Conservation (phyloP, 2,888 invertebrate species). For the Hemithea aestivaria region DNA sequence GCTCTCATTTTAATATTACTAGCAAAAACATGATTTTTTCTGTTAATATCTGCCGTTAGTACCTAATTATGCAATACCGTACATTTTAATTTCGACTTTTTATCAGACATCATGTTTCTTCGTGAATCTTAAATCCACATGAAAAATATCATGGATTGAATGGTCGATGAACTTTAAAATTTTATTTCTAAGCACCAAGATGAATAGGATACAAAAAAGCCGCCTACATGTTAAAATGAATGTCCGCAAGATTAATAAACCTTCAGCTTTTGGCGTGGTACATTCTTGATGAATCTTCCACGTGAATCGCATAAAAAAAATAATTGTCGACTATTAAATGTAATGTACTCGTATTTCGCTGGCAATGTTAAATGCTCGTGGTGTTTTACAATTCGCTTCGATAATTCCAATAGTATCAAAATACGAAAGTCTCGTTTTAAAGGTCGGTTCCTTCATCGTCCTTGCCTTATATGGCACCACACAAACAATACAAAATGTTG, state of each 20-base stretch:
- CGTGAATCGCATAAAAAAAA: neutral
- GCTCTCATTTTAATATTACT: too few relatives aligned
- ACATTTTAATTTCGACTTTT: too few relatives aligned
- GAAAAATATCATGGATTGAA: neutral
- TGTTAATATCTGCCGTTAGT: too few relatives aligned
- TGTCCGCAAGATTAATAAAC: slow-evolving; percentile 11
- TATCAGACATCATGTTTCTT: too few relatives aligned
- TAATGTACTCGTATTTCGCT: neutral
- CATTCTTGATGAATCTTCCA: slow-evolving; percentile 6
- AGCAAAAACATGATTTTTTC: too few relatives aligned
- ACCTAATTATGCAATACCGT: too few relatives aligned
- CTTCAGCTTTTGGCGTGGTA: slow-evolving; percentile 2
- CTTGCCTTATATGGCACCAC: slow-evolving; percentile 62
- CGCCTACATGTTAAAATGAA: slow-evolving; percentile 13
- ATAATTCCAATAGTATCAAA: slow-evolving; percentile 15
- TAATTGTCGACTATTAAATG: neutral
- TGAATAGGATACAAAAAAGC: slow-evolving; percentile 9
- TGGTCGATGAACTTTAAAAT: slow-evolving; percentile 9
- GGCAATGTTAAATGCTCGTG: slow-evolving; percentile 3
- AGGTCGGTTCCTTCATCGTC: slow-evolving; percentile 49
- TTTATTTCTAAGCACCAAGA: slow-evolving; percentile 5
- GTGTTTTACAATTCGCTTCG: slow-evolving; percentile 12
- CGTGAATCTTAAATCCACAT: too few relatives aligned
- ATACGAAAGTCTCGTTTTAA: slow-evolving; percentile 43
- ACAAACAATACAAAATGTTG: slow-evolving; percentile 21